Base-by-base conservation (phyloP, 2,888 invertebrate species). In the Mechanitis mazaeus region DNA sequence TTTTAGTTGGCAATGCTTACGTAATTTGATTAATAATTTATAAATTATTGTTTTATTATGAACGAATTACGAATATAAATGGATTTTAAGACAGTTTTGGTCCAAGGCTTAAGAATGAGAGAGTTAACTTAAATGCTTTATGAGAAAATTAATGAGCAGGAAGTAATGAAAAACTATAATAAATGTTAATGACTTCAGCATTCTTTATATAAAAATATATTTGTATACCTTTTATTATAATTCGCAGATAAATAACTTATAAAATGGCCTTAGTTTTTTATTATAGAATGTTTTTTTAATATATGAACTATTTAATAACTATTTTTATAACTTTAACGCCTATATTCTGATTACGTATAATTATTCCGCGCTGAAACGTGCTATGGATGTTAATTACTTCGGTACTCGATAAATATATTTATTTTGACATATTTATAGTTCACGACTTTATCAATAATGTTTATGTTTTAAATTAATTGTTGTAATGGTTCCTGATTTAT, bases 1-100 rank as follows among this genome's bases (percentile, higher is more conserved):
- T 71, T 75, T 69, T 71, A 72, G 69, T 70, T 70, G 71, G 69
- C 64, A 71, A 66, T 74, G 42, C 42, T 42, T 42, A 42, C 11
- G 42, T 3, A 42, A 42, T 42, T 42, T 11, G 9, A 42, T 42
- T 42, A 9, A 42, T 5, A 5, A 42, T 42, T 42, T 42, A 42
- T 42, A 38, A 38, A 38, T 38, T 38, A 38, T 38, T 38, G 73
- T 77, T 81, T 83, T 84, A 87, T 84, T 85, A 81, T 80, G 71
- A 84, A 82, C 85, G 81, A 86, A 81, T 86, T 85, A 85, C 84
- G 82, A 83, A 84, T 77, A 77, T 83, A 81, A 80, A 79, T 78
- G 66, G 75, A 55, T 81, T 79, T 68, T 72, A 75, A 75, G 76
- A 73, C 72, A 72, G 50, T 54, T 55, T 31, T 67, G 74, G 75